These are phyloP conservation scores for Stenotaenia linearis DNA, from an alignment of 2,888 invertebrate genomes.

Conservation along the genomic window DNA sequence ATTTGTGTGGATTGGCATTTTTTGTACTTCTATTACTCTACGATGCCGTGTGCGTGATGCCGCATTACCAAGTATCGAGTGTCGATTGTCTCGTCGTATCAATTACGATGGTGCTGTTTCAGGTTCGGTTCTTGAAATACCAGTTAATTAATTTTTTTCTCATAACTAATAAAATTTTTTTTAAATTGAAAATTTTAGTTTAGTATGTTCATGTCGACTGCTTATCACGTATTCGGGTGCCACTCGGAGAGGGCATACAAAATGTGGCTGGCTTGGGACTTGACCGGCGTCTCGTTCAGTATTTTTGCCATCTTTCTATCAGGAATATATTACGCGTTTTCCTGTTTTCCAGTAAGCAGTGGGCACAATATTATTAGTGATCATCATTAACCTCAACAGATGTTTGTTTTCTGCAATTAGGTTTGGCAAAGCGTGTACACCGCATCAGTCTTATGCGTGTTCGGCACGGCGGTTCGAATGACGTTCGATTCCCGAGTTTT, in stretches of 20 bases:
- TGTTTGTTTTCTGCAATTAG: constrained; percentile 40
- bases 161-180: too few species aligned
- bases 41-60: constrained; percentile 59
- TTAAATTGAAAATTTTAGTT: too few species aligned
- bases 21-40: constrained; percentile 77
- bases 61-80: constrained; percentile 63
- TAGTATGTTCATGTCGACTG: constrained; percentile 85
- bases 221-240: constrained; percentile 92
- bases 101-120: constrained; percentile 75
- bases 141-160: too few species aligned
- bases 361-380: too few species aligned
- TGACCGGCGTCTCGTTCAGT: constrained; percentile 88
- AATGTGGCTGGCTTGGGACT: constrained; percentile 80
- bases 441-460: constrained; percentile 43
- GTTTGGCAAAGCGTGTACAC: constrained; percentile 47
- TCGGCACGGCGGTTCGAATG: constrained; percentile 32
- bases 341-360: constrained; percentile 87
- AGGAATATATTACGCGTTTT: constrained; percentile 93
- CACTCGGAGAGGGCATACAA: constrained; percentile 79
- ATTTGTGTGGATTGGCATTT: constrained; percentile 59
- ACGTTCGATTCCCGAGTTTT: constrained; percentile 40
- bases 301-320: constrained; percentile 90
- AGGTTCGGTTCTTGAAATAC: too few species aligned
- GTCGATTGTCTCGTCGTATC: constrained; percentile 81
- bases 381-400: too few species aligned